These are phyloP conservation scores for Pangasius sanitwongsei DNA, from an alignment of 2,797 vertebrate genomes.

Conservation along the genomic window DNA sequence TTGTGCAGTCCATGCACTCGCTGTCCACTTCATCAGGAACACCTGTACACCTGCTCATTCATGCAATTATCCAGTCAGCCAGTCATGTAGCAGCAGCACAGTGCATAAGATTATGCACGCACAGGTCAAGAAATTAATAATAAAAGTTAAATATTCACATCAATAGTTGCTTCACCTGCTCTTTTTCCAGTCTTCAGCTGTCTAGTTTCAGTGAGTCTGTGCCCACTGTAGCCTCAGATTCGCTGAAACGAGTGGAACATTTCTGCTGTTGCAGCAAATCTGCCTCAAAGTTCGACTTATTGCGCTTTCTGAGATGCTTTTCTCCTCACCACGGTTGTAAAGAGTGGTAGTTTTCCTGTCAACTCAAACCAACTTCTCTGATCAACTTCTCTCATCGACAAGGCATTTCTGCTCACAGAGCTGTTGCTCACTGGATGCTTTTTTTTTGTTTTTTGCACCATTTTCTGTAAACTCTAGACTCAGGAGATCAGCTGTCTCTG, in stretches of 20 bases:
- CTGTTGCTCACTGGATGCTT: background rate
- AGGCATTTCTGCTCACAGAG: too few species aligned
- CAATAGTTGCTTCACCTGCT: background rate
- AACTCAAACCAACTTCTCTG: background rate
- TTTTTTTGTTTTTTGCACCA: too few species aligned
- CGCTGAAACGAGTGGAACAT: background rate
- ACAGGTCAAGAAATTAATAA: background rate
- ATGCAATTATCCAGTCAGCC: too few species aligned
- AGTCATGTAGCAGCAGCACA: background rate
- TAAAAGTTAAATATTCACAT: background rate
- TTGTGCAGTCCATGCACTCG: background rate
- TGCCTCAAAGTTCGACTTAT: background rate
- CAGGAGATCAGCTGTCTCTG: background rate
- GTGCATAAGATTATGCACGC: background rate
- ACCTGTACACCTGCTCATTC: background rate
- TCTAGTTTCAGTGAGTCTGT: background rate
- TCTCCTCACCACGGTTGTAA: background rate
- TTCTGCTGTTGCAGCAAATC: background rate
- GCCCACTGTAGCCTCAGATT: background rate
- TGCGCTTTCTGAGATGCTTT: background rate
- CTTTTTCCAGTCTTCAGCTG: background rate
- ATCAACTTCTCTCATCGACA: background rate
- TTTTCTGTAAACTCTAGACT: background rate
- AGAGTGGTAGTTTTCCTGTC: background rate
- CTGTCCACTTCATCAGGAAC: constrained; percentile 1